Base-by-base conservation (phyloP, 2,113 vertebrate genomes). In the Onychostoma macrolepis region DNA sequence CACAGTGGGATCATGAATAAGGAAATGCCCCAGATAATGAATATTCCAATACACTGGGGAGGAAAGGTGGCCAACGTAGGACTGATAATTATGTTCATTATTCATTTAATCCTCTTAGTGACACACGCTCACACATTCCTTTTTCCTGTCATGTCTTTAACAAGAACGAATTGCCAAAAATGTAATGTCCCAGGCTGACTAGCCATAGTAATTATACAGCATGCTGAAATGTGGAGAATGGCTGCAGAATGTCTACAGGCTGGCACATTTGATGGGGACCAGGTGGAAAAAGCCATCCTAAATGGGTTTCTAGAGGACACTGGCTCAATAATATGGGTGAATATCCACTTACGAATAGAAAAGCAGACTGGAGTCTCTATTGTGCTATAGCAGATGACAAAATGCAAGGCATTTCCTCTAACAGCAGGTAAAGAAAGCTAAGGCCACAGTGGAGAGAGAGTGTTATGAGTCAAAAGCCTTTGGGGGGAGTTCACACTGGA, bases 61-160 rank as follows among this genome's bases (percentile, higher is more conserved):
- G 82, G 58, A 85, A 77, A 50, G 45, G 45, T 80, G 80, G 65
- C 48, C 48, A 24, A 53, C 12, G 84, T 88, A 48, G 26, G 82
- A 76, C 87, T 87, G 83, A 87, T 89, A 85, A 88, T 80, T 85
- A 58, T 88, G 85, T 87, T 90, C 78, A 89, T 87, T 89, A 89
- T 90, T 84, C 65, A 30, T 56, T 48, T 89, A 89, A 90, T 89
- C 89, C 87, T 84, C 67, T 48, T 82, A 75, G 67, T 41, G 85
- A 87, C 86, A 71, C 83, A 63, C 26, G 2, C 65, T 69, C 67
- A 36, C 58, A 58, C 36, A 56, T 71, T 71, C 80, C 41, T 61
- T 33, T 78, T 84, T 72, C 53, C 45, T n/a, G 50, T 36, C 41
- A 71, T 83, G 61, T 85, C 78, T 89, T 72, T 79, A 80, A 87